phyloP scores from a whole-genome alignment of 1,140 invertebrate species.

The Drosophila setifemur region DNA sequence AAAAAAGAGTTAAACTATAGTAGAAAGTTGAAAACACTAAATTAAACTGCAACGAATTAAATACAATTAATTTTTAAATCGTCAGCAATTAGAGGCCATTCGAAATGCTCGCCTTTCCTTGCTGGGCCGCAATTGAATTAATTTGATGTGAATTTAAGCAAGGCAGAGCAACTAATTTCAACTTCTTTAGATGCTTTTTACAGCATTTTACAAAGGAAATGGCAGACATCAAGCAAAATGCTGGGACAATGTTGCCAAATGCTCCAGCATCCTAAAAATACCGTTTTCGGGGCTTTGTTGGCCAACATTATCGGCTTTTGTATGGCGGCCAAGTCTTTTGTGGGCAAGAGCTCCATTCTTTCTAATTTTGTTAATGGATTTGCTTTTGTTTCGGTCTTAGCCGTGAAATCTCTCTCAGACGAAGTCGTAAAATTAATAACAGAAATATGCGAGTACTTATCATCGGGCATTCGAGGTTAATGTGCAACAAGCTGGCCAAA shows the following conservation, averaged over 20 bases:
- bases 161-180: conserved; percentile 35
- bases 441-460: conserved; percentile 33
- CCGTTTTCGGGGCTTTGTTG: conserved; percentile 34
- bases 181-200: too few relatives aligned
- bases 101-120: conserved; percentile 20
- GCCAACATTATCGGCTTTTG: conserved; percentile 9
- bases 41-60: conserved; percentile 20
- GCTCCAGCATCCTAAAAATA: conserved; percentile 22
- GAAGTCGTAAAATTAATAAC: conserved; percentile 57
- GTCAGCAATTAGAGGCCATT: conserved; percentile 12
- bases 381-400: conserved; percentile 42
- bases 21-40: conserved; percentile 29
- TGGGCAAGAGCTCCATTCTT: conserved; percentile 55
- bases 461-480: conserved; percentile 56
- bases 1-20: background rate
- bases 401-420: conserved; percentile 68
- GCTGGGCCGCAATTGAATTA: conserved; percentile 33
- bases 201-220: conserved; percentile 29
- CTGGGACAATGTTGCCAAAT: conserved; percentile 18
- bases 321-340: too few relatives aligned
- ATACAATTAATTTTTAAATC: conserved; percentile 39
- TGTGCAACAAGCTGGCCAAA: conserved; percentile 40
- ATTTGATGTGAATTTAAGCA: conserved; percentile 41
- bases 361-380: conserved; percentile 75
- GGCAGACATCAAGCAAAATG: conserved; percentile 39